Base-by-base conservation (phyloP, 2,113 vertebrate species). In the Nannobrachium achirus region DNA sequence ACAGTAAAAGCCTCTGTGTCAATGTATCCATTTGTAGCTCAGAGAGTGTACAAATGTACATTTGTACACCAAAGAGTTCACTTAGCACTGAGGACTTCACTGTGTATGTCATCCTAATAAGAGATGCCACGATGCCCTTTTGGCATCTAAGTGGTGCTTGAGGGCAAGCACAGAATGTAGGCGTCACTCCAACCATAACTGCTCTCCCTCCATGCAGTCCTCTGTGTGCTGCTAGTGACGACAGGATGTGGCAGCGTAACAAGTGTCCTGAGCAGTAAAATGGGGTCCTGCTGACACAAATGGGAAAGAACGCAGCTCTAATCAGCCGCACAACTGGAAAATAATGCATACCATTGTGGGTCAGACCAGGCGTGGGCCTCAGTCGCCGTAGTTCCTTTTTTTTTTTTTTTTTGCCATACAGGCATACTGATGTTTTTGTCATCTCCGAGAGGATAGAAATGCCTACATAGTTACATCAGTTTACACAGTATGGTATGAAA, bases 261-360 rank as follows among this genome's bases (percentile, higher is more conserved):
- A 86, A 83, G 89, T 83, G 85, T 80, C 77, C 83, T 70, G 73
- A 49, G 78, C 77, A 66, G 68, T 69, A 78, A 87, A 33, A 86
- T 78, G 66, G 78, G 78, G 79, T 85, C 75, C 76, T 78, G 89
- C 85, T 90, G 88, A 91, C 90, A 88, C 65, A 69, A 76, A 85
- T 81, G 80, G 85, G 73, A 91, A 91, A 90, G 89, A 89, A 87
- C 83, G 86, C 88, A 81, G 82, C 81, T 79, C 80, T 91, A 79
- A 89, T 90, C 86, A 80, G 84, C 74, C 79, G n/a, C n/a, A 10
- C 80, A 75, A 86, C 85, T 75, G 79, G 74, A 75, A 90, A 85
- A 91, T 91, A 92, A 91, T 88, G 81, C 84, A 72, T 25, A 61
- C 85, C 90, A 89, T 91, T 92, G 89, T 92, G 88, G 76, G 76